These are phyloP conservation scores for Pygoscelis antarcticus DNA, from an alignment of 2,113 vertebrate genomes.

Conservation along the genomic window DNA sequence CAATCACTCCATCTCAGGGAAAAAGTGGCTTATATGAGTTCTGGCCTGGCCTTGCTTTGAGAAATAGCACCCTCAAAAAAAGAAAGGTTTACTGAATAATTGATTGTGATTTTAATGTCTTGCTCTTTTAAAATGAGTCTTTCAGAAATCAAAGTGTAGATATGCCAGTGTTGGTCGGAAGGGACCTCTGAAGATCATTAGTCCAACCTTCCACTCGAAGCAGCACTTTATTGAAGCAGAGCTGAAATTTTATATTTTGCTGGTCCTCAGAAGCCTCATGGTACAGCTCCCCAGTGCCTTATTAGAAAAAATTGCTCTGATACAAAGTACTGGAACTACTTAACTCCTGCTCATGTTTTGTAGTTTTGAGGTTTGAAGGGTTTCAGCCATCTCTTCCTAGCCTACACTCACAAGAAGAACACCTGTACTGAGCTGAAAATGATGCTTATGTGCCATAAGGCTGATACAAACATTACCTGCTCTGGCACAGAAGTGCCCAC, in stretches of 20 bases:
- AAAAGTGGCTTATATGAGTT: background rate
- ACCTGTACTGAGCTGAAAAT: background rate
- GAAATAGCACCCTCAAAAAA: background rate
- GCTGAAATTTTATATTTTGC: background rate
- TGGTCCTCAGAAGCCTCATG: background rate
- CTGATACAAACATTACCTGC: accelerated
- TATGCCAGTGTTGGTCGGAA: accelerated
- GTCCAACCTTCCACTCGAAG: background rate
- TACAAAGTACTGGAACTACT: background rate
- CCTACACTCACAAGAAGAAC: accelerated
- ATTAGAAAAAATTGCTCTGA: background rate
- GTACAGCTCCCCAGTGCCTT: background rate
- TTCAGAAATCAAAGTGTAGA: background rate
- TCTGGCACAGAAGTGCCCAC: too few relatives aligned
- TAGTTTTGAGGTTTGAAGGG: background rate
- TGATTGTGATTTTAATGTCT: background rate
- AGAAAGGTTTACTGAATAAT: background rate
- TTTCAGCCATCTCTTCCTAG: background rate
- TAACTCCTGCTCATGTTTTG: background rate
- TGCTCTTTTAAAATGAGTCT: background rate
- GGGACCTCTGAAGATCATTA: background rate
- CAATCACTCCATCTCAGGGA: background rate
- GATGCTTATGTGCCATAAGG: accelerated
- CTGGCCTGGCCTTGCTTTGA: background rate
- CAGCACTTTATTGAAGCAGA: background rate